phyloP scores from a whole-genome alignment of 2,888 invertebrate genomes.

The Apotomis capreana region DNA sequence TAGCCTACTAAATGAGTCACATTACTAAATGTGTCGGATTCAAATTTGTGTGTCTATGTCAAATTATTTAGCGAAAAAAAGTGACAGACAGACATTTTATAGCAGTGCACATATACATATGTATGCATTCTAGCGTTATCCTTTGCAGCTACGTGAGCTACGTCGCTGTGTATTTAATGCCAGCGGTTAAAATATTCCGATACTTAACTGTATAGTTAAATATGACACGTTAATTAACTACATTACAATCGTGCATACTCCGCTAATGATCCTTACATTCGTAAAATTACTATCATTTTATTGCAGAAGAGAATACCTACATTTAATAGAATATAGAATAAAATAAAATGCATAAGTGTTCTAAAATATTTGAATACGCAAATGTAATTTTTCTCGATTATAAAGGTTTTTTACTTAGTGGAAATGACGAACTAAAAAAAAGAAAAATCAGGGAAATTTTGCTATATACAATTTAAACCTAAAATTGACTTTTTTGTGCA shows the following conservation, averaged over 20 bases:
- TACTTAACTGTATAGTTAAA: conserved; percentile 19
- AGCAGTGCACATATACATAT: no score
- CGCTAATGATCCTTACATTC: neutral
- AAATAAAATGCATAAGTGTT: neutral
- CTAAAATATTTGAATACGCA: neutral
- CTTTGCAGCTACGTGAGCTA: neutral
- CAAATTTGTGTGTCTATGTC: no score
- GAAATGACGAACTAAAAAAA: neutral
- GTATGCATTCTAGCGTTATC: no score
- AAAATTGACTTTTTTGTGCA: neutral
- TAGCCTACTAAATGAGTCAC: no score
- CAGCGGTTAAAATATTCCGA: conserved; percentile 13
- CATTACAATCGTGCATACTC: neutral
- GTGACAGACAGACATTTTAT: no score
- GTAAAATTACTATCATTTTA: neutral
- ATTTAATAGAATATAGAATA: neutral
- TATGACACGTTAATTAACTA: conserved; percentile 22
- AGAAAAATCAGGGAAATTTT: neutral
- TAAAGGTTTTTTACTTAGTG: neutral
- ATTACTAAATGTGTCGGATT: no score
- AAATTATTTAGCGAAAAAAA: no score
- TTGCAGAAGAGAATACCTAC: conserved; percentile 13
- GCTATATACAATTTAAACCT: neutral
- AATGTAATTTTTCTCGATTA: neutral
- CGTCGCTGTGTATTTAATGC: neutral